Conservation (phyloP, 1,140 invertebrate species). For the Thaumetopoea pityocampa region DNA sequence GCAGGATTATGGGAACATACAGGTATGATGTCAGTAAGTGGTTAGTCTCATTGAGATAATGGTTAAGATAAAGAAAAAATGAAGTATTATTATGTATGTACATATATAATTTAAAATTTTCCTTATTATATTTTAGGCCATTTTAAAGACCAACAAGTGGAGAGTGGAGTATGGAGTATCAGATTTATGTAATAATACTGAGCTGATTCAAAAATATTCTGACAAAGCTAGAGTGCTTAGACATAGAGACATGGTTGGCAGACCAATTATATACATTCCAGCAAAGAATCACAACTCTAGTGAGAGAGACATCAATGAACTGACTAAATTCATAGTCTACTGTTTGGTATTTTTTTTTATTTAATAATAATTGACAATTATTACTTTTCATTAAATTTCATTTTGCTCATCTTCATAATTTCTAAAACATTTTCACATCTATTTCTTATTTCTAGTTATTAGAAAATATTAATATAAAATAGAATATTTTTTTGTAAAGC, state of each 20-base stretch:
- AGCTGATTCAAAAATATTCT: constrained; percentile 78
- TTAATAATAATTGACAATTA: constrained; percentile 3
- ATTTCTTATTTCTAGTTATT: too few species aligned
- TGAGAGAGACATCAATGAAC: constrained; percentile 83
- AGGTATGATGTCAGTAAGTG: too few species aligned
- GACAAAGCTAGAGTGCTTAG: constrained; percentile 81
- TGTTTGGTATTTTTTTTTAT: constrained; percentile 72
- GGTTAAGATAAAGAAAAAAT: too few species aligned
- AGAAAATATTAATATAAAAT: too few species aligned
- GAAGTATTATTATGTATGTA: too few species aligned
- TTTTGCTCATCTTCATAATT: too few species aligned
- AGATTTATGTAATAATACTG: constrained; percentile 75
- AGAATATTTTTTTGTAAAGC: too few species aligned
- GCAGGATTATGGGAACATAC: too few species aligned
- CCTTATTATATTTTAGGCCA: constrained; percentile 78
- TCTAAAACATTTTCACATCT: too few species aligned
- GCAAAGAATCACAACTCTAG: constrained; percentile 84
- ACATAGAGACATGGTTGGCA: constrained; percentile 82
- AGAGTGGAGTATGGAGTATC: constrained; percentile 82
- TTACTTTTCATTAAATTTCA: too few species aligned
- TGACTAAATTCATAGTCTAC: constrained; percentile 86
- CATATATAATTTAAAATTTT: too few species aligned
- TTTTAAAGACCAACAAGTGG: constrained; percentile 88
- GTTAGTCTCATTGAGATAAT: too few species aligned
- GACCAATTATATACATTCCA: constrained; percentile 86